Base-by-base conservation (phyloP, 2,113 vertebrate species). In the Progne subis region DNA sequence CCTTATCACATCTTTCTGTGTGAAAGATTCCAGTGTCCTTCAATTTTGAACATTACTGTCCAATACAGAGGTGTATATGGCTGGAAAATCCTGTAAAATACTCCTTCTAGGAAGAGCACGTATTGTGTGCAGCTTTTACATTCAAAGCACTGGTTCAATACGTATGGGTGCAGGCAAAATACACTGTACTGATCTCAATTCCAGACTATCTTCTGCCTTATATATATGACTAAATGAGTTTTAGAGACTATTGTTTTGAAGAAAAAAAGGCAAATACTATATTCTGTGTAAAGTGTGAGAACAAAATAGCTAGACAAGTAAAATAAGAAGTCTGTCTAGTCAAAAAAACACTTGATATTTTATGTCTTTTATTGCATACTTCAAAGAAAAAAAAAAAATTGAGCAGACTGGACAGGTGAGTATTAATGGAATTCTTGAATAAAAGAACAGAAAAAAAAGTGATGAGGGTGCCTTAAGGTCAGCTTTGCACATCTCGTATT, bases 261-360 rank as follows among this genome's bases (percentile, higher is more conserved):
- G 47, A 92, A 61, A 72, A 74, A 79, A 63, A 47, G 8, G 31
- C 44, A 83, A 92, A 74, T 52, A 83, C 9, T 68, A 12, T 46
- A 64, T 60, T 93, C 44, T 64, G n/a, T 77, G 29, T 67, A 29
- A 90, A 64, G 69, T 37, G 74, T 57, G 60, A 72, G n/a, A 85
- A 90, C 43, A 82, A 92, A 94, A 82, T 81, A 91, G 70, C 56
- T 56, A 78, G 88, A 70, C 43, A 56, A 86, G 72, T 64, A 90
- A 94, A 94, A 24, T 69, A 92, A 94, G 86, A 31, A 85, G 68
- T 29, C 70, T 37, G 90, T 75, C 82, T 90, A 93, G 87, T 92
- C 94, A 97, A 93, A 97, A 83, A 52, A 93, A 56, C 34, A 75
- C 28, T 83, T 83, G 56, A 29, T 83, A 90, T 81, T 93, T 88